Evolutionary conservation across 2,888 invertebrate species (phyloP), one percentile per base, ranked within the genome.

Genomic region (Heterodera filipjevi): DNA sequence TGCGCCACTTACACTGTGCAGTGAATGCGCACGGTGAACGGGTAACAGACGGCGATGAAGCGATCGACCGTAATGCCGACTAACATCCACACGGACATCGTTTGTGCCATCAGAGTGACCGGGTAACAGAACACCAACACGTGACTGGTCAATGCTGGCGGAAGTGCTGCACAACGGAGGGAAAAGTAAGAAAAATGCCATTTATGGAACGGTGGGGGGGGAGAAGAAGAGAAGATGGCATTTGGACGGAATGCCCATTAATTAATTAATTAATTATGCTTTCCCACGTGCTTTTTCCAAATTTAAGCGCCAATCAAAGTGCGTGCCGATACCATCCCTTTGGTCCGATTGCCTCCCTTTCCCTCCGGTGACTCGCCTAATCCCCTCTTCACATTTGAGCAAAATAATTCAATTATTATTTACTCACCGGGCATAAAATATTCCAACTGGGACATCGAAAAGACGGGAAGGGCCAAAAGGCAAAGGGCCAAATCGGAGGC

Each of bases 21-120:
- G 78, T 87, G 85, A 12, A 84, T 84, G 66, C 82, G 82, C 32
- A 86, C 87, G 72, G 83, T 80, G 79, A 88, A 88, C 1, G 88
- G 88, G 82, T 88, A 86, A 76, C 87, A 88, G n/a, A 88, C 87
- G n/a, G 88, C 88, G 6, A 88, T 79, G 71, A 85, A 88, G 59
- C 88, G 82, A 76, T 88, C 87, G 71, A 87, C 83, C 10, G 87
- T 87, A 33, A 88, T 84, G 30, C 85, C 85, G 30, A 87, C 87
- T 81, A 87, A 22, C 86, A 83, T 85, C 83, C 82, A 85, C 19
- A 83, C 75, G 30, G 79, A 84, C 83, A 82, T 81, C 16, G 84
- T 85, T 77, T 86, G 84, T 5, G 81, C 85, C 86, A 88, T 88
- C 12, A 88, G 82, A 3, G 85, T 85, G 46, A 88, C 79, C 39